Base-by-base conservation (phyloP, 2,113 vertebrate species). In the Indri indri region DNA sequence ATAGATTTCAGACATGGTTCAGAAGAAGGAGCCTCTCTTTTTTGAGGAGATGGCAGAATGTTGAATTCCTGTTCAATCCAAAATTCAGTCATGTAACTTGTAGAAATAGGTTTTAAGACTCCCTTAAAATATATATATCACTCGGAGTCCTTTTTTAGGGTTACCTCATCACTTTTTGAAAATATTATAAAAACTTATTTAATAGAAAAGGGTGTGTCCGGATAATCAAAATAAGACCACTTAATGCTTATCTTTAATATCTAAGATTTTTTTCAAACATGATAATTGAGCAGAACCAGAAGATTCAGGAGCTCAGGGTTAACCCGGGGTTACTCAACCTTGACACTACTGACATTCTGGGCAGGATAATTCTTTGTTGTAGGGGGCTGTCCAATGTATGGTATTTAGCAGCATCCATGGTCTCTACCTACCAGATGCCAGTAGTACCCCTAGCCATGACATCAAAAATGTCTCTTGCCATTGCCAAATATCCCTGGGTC, bases 141-240 rank as follows among this genome's bases (percentile, higher is more conserved):
- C 8, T 59, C 17, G 83, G 50, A 63, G 59, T 90, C 27, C 23
- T 70, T 89, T 74, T 77, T 76, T 34, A 81, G 32, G 17, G 1
- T 87, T 65, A 80, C 61, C 5, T 57, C 23, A 79, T 79, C 57
- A 74, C 42, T 66, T 89, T 92, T 90, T 37, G 6, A 80, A 97
- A 96, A 84, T 65, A 79, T 54, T 66, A 92, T 80, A 57, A 85
- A 89, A 68, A 84, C 52, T 14, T 92, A 81, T 86, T 81, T 85
- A 47, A 54, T 76, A 76, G 45, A 63, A 63, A 82, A 77, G 13
- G 32, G n/a, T 95, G 42, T 91, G 7, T 79, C 73, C 34, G 40
- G 34, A 82, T 70, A 80, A 95, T 80, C 14, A 91, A 9, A 3
- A 66, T 79, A 88, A 83, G 13, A 82, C 23, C 34, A 74, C 1